Evolutionary conservation across 2,888 invertebrate species (phyloP).

Genomic region (Acholoe squamosa): DNA sequence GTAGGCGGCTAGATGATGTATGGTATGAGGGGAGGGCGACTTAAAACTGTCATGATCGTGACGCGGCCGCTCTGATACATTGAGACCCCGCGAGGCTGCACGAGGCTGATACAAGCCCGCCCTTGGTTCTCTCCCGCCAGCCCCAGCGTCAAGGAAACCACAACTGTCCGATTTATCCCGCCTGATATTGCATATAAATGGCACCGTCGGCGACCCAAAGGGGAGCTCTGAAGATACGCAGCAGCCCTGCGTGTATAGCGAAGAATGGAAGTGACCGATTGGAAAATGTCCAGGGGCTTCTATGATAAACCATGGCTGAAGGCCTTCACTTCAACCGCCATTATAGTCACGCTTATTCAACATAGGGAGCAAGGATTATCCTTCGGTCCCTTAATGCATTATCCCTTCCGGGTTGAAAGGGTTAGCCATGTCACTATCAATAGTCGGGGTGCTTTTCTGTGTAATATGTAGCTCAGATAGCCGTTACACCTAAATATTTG

Average conservation of each 20-base stretch:
- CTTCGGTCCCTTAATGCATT: neutral
- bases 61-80: conserved; percentile 17
- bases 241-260: neutral
- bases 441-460: neutral
- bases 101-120: conserved; percentile 43
- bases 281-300: conserved; percentile 4
- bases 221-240: conserved; percentile 34
- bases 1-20: conserved; percentile 25
- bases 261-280: conserved; percentile 40
- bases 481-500: conserved; percentile 51
- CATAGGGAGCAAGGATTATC: neutral
- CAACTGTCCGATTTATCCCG: conserved; percentile 42
- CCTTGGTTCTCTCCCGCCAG: conserved; percentile 12
- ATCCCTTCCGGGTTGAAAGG: conserved; percentile 1
- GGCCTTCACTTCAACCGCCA: conserved; percentile 42
- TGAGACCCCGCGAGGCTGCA: conserved; percentile 16
- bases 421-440: neutral
- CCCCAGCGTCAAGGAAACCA: conserved; percentile 48
- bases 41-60: conserved; percentile 53
- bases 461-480: too few relatives aligned
- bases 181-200: conserved; percentile 53
- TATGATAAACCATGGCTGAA: neutral
- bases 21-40: neutral
- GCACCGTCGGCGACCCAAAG: conserved; percentile 48
- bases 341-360: conserved; percentile 48